These are phyloP conservation scores for Semnornis frantzii DNA, from an alignment of 2,113 vertebrate species.

Conservation along the genomic window DNA sequence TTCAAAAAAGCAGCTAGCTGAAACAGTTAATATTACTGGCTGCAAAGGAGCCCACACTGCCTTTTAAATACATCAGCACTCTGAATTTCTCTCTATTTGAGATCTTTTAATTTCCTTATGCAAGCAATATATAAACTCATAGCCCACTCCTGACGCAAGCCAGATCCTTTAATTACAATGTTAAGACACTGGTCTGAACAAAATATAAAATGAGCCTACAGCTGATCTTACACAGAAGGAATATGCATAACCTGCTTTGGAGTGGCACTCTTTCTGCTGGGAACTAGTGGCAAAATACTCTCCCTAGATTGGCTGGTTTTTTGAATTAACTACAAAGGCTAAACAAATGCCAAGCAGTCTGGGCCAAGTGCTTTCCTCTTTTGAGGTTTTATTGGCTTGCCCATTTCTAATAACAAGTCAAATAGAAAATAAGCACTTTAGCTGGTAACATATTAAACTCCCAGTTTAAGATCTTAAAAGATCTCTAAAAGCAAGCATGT, in stretches of 20 bases:
- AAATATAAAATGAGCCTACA: not conserved
- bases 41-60: not conserved
- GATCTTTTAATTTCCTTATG: conserved; percentile 12
- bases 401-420: conserved; percentile 4
- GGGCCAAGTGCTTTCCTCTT: not conserved
- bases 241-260: not conserved
- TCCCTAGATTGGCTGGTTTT: not conserved
- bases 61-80: not conserved
- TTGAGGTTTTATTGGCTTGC: conserved; percentile 1
- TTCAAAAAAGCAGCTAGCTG: not conserved
- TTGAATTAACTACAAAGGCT: not conserved
- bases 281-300: not conserved
- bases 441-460: not conserved
- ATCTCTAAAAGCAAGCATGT: not conserved
- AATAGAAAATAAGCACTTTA: not conserved
- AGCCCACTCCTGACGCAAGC: not conserved
- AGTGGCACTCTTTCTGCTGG: not conserved
- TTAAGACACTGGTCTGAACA: conserved; percentile 5
- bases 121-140: conserved; percentile 10
- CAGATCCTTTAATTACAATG: not conserved
- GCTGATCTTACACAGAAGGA: conserved; percentile 7
- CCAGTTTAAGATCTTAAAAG: not conserved
- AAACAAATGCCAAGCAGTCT: not conserved
- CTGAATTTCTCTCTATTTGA: conserved; percentile 19
- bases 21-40: not conserved